Conservation (phyloP, 2,113 vertebrate genomes). For the Microcebus jonahi region DNA sequence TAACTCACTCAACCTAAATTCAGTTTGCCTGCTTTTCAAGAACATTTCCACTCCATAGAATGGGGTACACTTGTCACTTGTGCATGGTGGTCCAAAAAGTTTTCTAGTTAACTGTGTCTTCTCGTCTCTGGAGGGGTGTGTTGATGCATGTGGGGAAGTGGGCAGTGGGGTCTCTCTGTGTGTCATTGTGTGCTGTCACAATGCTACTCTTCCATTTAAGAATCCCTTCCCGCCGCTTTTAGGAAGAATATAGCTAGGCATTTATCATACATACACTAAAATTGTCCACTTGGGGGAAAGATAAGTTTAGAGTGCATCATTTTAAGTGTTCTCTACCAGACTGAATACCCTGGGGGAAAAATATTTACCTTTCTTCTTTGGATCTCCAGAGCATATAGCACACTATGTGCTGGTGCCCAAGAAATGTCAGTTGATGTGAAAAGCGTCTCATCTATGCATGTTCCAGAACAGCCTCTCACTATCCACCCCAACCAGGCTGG, state of each 20-base stretch:
- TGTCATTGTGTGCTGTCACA: not conserved
- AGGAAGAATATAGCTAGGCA: not conserved
- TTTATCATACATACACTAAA: not conserved
- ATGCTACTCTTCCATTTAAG: not conserved
- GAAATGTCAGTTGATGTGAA: not conserved
- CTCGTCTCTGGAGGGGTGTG: not conserved
- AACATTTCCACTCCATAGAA: not conserved
- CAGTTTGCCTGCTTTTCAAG: not conserved
- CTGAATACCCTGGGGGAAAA: not conserved
- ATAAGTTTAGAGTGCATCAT: not conserved
- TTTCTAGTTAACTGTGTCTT: not conserved
- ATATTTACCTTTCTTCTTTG: not conserved
- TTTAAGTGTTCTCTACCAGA: not conserved
- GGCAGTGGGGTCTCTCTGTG: not conserved
- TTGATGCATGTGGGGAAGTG: not conserved
- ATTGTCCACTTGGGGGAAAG: not conserved
- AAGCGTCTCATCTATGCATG: fast-evolving
- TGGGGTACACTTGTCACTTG: not conserved
- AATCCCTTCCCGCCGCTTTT: not conserved
- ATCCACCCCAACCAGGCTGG: not conserved
- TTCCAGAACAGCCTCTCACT: not conserved
- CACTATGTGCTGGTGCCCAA: not conserved
- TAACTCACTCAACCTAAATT: not conserved
- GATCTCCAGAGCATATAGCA: not conserved
- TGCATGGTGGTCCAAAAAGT: not conserved